Evolutionary conservation across 2,113 vertebrate species (phyloP), one percentile per base, ranked within the genome.

Genomic region (Amblyopsis rosae): DNA sequence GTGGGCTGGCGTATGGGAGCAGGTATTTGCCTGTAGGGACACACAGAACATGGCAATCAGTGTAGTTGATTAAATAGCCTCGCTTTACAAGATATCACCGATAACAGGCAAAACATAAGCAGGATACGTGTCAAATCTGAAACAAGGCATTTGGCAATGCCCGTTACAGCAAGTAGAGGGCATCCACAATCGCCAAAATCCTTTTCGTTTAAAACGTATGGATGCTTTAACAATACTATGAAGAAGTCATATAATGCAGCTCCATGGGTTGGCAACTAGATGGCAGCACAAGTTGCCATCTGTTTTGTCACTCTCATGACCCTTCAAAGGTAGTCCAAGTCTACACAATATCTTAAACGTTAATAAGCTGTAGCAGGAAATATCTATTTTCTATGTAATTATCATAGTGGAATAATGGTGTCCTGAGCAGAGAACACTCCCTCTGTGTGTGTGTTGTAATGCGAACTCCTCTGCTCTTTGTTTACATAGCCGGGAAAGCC

Each of bases 1-100:
- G 95, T 3, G 85, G 64, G 59, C 76, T 84, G 1, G 81, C 68
- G 53, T 77, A 93, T 3, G 96, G 92, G 79, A 96, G 91, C 15
- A 98, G 93, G 69, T 99, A 98, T 61, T 96, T 94, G 55, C 97
- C 97, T 99, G 91, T 53, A 62, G 59, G 79, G 45, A 66, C 77
- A 62, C 70, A 76, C 65, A 70, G 57, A 9, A 63, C 1, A 70
- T 0, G 0, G 73, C 12, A 70, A 6, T 0, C 0, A 53, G 9
- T 41, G 7, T 41, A 41, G 35, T 41, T 41, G 35, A 6, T 41
- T 71, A 8, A 58, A 10, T 66, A 3, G 57, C 33, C 12, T 4
- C 26, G 15, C 57, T 10, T 32, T 41, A 41, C 35, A 41, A 41
- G 35, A 56, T 9, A 56, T 16, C 15, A 9, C 8, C 7, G 3